Evolutionary conservation across 2,797 vertebrate species (phyloP), one percentile per base, ranked within the genome.

Genomic region (Coccyzus lansbergi): DNA sequence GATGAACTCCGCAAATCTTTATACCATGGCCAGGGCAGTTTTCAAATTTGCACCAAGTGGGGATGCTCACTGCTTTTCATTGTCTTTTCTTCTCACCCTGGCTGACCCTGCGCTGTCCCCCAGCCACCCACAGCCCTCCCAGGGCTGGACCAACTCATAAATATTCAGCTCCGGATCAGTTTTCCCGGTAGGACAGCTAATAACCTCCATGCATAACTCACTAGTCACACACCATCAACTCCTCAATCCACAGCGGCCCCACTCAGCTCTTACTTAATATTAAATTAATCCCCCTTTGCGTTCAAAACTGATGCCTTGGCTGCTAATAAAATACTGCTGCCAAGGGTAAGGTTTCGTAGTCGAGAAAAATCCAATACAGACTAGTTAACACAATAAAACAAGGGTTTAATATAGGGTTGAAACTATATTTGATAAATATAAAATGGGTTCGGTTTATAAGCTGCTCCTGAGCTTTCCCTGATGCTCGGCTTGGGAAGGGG

Each of bases 401-500:
- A 10, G 21, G 15, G 19, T 26, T 38, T 49, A 3, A 26, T 7
- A 15, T 1, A 19, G 16, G 15, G 40, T 28, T 17, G 11, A 12
- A 20, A 0, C 53, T 42, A 6, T 6, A 29, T 38, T 63, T 29
- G 58, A 44, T 22, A 60, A 81, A 74, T 40, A 51, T 1, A 74
- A 42, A 4, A 3, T 1, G 7, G 4, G 17, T 42, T 33, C 6
- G 29, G 56, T 69, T 85, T 22, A 0, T 6, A 49, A 88, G 26
- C 2, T 31, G 46, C 38, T 26, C 55, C 12, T 0, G 67, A 86
- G 58, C 24, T 48, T 65, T 86, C n/a, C 44, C 60, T 20, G 29
- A 7, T 7, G 10, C 40, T 36, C 0, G 0, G 26, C 10, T n/a
- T 9, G 72, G 64, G 59, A 86, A 64, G 25, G 0, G 7, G 19